Evolutionary conservation across 2,888 invertebrate species (phyloP), one percentile per base, ranked within the genome.

Genomic region (Pasiphila rectangulata): DNA sequence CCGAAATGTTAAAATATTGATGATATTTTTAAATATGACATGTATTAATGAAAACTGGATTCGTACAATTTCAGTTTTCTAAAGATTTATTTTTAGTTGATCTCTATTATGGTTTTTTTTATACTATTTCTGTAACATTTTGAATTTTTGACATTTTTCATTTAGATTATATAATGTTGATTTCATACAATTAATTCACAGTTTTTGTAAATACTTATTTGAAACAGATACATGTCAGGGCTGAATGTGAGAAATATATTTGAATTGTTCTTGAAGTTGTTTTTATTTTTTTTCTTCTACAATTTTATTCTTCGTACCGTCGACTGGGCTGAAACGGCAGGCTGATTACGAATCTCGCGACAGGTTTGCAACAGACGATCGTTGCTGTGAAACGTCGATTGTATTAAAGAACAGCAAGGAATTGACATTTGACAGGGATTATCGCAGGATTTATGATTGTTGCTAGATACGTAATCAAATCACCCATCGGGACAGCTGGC

Each of bases 191-290:
- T 42, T 23, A 7, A 24, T n/a, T n/a, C n/a, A 13, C 1, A 24
- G 25, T 16, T 50, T 42, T 50, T 50, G 40, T 50, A 45, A 44
- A 49, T 45, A 48, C 21, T 25, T 38, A 29, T n/a, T 4, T 48
- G 20, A 15, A 10, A 40, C 21, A 35, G 35, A 27, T 21, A 24
- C 15, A 36, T 27, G 24, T 16, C n/a, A 36, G 40, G 46, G 24
- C 38, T 42, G 17, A 24, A 50, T 21, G 13, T 45, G 15, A 29
- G 32, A 40, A 36, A 42, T 46, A 51, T 46, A 50, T 45, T 27
- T 17, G 17, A 27, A 41, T 29, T 51, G 37, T 51, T 51, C 51
- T 39, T 30, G 34, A 35, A 10, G n/a, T n/a, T 35, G 5, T 37
- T 27, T 24, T 19, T 4, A 15, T 36, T 49, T 44, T 44, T 21